Evolutionary conservation across 2,797 vertebrate species (phyloP), one percentile per base, ranked within the genome.

Genomic region (Erpetoichthys calabaricus): DNA sequence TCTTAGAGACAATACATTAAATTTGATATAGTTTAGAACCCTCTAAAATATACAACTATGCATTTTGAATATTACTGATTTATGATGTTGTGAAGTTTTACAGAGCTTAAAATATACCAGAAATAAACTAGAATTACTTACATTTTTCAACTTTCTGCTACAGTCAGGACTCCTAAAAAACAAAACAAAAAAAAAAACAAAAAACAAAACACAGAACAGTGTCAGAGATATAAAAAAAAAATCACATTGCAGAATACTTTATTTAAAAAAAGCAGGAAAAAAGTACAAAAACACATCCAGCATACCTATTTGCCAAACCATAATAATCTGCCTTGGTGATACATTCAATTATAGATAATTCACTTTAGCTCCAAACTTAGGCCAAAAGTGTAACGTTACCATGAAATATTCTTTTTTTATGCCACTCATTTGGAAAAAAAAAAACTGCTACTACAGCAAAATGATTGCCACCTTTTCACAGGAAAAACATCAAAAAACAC

Each of bases 131-230:
- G 5, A 43, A 42, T 5, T 65, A 84, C 92, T 94, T 79, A 97
- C 94, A 68, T 98, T 98, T 85, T 92, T 94, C 61, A 97, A 80
- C 73, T 96, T 99, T 71, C 94, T 86, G 73, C 74, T 91, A 73
- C 67, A 92, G 72, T 97, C 92, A 10, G 75, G 77, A 68, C 83
- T 89, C 80, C 94, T 96, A 75, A 60, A 58, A 56, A 7, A 55
- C 60, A 58, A 57, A 53, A n/a, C n/a, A 62, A 55, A 7, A 57
- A 68, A 59, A 60, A n/a, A 55, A 47, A 53, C 41, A 54, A n/a
- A 47, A 67, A 65, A 60, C 61, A 50, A 41, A 59, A 43, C 54
- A 9, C 57, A 47, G 54, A 69, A 79, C 65, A 83, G 72, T 55
- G 53, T 49, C 50, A 44, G 51, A 60, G 43, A 52, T 56, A 42